Conservation (phyloP, 2,113 vertebrate species). For the Calidris pygmaea region DNA sequence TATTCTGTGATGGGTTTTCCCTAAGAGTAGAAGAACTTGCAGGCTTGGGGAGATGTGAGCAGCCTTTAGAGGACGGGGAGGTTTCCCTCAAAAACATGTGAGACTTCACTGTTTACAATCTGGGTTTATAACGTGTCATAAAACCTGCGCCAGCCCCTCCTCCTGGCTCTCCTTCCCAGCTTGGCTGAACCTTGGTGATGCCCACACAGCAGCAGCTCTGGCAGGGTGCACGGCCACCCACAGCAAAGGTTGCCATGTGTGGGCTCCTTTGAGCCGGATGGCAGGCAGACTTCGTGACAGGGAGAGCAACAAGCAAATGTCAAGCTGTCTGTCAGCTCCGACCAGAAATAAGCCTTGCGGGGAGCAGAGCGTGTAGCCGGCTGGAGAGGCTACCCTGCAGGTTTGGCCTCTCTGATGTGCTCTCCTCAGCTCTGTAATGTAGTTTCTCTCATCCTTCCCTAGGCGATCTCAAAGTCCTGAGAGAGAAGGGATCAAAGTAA, state of each 20-base stretch:
- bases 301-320: neutral
- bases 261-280: neutral
- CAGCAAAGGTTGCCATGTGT: neutral
- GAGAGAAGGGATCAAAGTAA: neutral
- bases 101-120: neutral
- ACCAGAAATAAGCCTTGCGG: neutral
- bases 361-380: rapidly evolving
- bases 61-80: neutral
- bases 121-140: neutral
- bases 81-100: neutral
- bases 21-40: neutral
- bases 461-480: neutral
- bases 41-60: neutral
- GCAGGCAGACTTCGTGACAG: neutral
- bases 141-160: neutral
- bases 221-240: neutral
- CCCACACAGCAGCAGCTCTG: neutral
- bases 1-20: neutral
- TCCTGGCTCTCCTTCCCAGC: neutral
- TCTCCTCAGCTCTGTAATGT: neutral
- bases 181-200: neutral
- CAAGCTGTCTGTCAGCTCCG: neutral
- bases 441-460: neutral
- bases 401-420: neutral
- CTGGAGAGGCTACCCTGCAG: neutral